Conservation (phyloP, 2,797 vertebrate genomes). For the Taenioides sp. region DNA sequence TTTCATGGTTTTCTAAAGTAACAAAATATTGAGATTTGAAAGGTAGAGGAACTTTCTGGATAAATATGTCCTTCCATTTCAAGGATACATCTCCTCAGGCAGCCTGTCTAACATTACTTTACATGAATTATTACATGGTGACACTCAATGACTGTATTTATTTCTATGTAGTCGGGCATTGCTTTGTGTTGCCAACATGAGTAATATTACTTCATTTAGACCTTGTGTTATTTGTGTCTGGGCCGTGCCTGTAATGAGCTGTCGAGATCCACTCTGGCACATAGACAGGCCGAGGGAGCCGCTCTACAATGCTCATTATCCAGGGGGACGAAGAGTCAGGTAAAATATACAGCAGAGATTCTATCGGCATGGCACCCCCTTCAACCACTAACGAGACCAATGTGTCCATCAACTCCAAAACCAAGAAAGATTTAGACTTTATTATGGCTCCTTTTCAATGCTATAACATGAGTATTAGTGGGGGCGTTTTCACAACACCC, state of each 20-base stretch:
- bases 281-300: slow-evolving; percentile 44
- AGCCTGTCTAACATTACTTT: neutral
- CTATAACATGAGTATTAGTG: slow-evolving; percentile 1
- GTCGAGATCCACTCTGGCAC: slow-evolving; percentile 12
- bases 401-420: slow-evolving; percentile 21
- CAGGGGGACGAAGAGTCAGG: slow-evolving; percentile 25
- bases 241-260: slow-evolving; percentile 42
- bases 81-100: neutral
- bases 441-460: neutral
- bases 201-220: slow-evolving; percentile 3
- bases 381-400: slow-evolving; percentile 47
- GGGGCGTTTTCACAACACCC: neutral
- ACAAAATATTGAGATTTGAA: no score
- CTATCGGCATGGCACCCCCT: slow-evolving; percentile 27
- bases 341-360: slow-evolving; percentile 25
- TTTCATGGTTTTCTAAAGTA: no score
- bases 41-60: no score
- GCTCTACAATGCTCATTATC: slow-evolving; percentile 49
- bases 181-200: neutral
- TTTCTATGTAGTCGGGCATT: no score
- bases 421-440: slow-evolving; percentile 10
- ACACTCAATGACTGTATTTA: neutral
- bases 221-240: slow-evolving; percentile 3
- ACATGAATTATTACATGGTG: neutral
- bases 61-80: neutral